Percentiles rank a stretch among this genome's conserved stretches.
Conservation (phyloP, 2,797 vertebrate genomes). For the Okamejei kenojei region DNA sequence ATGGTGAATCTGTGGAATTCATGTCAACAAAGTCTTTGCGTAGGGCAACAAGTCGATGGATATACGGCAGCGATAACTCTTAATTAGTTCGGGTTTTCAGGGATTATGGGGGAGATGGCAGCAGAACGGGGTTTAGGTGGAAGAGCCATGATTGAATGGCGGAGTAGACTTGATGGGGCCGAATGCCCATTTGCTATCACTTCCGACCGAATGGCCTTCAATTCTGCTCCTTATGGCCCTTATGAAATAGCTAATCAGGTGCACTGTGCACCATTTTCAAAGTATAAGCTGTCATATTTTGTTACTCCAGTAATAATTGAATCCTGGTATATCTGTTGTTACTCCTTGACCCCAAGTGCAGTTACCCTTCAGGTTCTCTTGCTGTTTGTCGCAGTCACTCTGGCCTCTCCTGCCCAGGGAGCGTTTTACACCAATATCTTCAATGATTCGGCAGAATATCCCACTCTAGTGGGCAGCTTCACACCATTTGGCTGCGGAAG, state of each 20-base stretch:
- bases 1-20: neutral
- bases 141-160: too few species aligned
- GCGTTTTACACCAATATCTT: constrained; percentile 64
- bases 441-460: constrained; percentile 49
- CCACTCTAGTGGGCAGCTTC: constrained; percentile 53
- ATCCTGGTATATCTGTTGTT: neutral
- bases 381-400: constrained; percentile 66
- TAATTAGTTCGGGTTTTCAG: too few species aligned
- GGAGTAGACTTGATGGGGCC: too few species aligned
- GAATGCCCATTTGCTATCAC: too few species aligned
- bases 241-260: neutral
- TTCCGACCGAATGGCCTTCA: too few species aligned
- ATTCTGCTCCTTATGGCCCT: too few species aligned
- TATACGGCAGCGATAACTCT: too few species aligned
- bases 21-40: too few species aligned
- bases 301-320: neutral
- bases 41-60: too few species aligned
- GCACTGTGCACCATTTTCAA: neutral
- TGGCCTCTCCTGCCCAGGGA: constrained; percentile 45
- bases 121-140: too few species aligned
- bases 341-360: constrained; percentile 47
- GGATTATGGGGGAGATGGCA: too few species aligned
- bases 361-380: constrained; percentile 49
- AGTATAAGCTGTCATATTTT: too few species aligned
- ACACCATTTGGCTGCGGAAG: constrained; percentile 60